Conservation (phyloP, 1,140 invertebrate species). For the Drosophila sechellia region DNA sequence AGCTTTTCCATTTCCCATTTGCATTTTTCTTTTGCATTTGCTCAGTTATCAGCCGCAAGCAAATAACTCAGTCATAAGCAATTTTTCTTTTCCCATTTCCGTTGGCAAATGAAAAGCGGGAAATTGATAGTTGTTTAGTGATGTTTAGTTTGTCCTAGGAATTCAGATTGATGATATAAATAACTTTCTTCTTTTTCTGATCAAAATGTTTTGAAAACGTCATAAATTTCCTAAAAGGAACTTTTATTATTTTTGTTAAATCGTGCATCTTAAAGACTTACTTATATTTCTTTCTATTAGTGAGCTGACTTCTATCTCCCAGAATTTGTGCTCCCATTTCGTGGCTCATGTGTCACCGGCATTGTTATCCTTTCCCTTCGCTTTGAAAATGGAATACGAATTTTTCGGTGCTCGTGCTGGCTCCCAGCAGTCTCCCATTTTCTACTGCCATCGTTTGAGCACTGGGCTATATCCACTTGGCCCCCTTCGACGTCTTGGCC, state of each 20-base stretch:
- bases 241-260: no score
- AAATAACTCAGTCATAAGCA: conserved; percentile 11
- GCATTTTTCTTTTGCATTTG: conserved; percentile 10
- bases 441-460: conserved; percentile 3
- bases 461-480: conserved; percentile 12
- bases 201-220: no score
- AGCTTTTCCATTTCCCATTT: conserved; percentile 6
- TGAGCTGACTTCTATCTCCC: background rate
- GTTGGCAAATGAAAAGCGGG: background rate
- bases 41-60: no score
- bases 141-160: background rate
- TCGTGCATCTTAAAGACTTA: no score
- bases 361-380: conserved; percentile 76
- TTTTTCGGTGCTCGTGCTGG: conserved; percentile 28
- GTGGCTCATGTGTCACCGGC: conserved; percentile 64
- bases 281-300: no score
- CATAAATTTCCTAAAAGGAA: no score
- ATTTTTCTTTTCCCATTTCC: conserved; percentile 17
- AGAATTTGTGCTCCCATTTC: conserved; percentile 15
- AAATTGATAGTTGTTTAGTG: background rate
- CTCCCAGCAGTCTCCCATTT: conserved; percentile 22
- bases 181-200: background rate
- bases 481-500: conserved; percentile 1
- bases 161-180: background rate
- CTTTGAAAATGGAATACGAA: conserved; percentile 64